A percentile compares a stretch with the other conserved stretches of the same genome.
Evolutionary conservation across 2,888 invertebrate species (phyloP).

Genomic region (Melinaea menophilus): DNA sequence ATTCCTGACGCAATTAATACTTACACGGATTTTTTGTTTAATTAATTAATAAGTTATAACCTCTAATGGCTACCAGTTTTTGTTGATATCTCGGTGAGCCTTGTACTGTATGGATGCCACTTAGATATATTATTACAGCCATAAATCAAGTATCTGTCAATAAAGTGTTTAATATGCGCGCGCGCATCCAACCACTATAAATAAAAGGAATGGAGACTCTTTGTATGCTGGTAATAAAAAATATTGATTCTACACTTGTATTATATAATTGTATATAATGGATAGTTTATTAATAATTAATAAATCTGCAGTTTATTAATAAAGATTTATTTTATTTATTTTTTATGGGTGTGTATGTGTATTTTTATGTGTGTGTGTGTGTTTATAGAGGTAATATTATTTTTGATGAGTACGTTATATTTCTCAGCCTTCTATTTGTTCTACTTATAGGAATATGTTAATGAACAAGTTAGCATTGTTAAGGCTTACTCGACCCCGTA

Average conservation of each 20-base stretch:
- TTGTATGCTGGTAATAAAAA: background rate
- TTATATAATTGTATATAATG: too few species aligned
- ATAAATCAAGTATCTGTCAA: constrained; percentile 32
- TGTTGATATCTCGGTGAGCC: constrained; percentile 17
- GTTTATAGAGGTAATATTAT: constrained; percentile 11
- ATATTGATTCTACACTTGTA: background rate
- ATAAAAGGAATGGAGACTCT: background rate
- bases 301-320: too few species aligned
- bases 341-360: too few species aligned
- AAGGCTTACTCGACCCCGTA: constrained; percentile 62
- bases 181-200: constrained; percentile 9
- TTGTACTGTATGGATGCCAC: constrained; percentile 29
- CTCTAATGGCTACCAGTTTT: constrained; percentile 27
- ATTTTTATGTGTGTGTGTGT: background rate
- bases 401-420: constrained; percentile 30
- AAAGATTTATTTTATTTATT: too few species aligned
- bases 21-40: constrained; percentile 18
- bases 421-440: constrained; percentile 62
- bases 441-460: constrained; percentile 69
- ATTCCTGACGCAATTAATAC: constrained; percentile 13
- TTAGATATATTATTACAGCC: constrained; percentile 28
- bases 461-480: constrained; percentile 74
- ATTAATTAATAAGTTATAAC: constrained; percentile 25
- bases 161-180: constrained; percentile 16
- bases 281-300: too few species aligned